Percentiles rank a stretch among this genome's conserved stretches.
These are phyloP conservation scores for Calliscelio sp. DNA, from an alignment of 2,888 invertebrate genomes.

Conservation along the genomic window DNA sequence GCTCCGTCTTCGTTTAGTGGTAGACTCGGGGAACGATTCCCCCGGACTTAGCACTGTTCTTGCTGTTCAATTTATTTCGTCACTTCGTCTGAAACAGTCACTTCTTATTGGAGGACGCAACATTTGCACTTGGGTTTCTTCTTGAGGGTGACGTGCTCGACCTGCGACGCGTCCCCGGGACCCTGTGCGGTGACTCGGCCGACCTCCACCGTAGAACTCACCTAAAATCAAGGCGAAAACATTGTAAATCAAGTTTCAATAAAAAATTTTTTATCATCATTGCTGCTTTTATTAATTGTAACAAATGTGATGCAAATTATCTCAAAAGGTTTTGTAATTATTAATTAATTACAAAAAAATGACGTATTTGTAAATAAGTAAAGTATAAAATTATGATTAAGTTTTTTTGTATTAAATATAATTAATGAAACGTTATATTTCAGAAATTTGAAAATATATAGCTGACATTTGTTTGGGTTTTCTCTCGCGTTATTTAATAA, in stretches of 20 bases:
- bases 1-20: conserved; percentile 62
- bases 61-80: conserved; percentile 35
- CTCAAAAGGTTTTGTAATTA: too few species aligned
- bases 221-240: conserved; percentile 73
- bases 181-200: conserved; percentile 91
- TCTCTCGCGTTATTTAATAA: too few species aligned
- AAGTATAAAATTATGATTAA: too few species aligned
- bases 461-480: too few species aligned
- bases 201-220: conserved; percentile 88
- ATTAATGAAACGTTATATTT: too few species aligned
- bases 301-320: too few species aligned
- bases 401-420: too few species aligned
- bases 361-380: too few species aligned
- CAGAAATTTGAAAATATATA: too few species aligned
- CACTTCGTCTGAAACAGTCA: conserved; percentile 31
- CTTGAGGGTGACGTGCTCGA: conserved; percentile 96
- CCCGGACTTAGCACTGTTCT: conserved; percentile 32
- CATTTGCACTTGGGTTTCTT: conserved; percentile 98
- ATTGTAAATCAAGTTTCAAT: neutral
- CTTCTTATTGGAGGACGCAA: conserved; percentile 95
- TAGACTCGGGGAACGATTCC: conserved; percentile 21
- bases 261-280: neutral
- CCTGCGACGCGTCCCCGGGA: conserved; percentile 91
- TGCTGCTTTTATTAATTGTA: neutral
- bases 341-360: too few species aligned